These are phyloP conservation scores for Schizothorax lantsangensis DNA, from an alignment of 2,797 vertebrate genomes.

Conservation along the genomic window DNA sequence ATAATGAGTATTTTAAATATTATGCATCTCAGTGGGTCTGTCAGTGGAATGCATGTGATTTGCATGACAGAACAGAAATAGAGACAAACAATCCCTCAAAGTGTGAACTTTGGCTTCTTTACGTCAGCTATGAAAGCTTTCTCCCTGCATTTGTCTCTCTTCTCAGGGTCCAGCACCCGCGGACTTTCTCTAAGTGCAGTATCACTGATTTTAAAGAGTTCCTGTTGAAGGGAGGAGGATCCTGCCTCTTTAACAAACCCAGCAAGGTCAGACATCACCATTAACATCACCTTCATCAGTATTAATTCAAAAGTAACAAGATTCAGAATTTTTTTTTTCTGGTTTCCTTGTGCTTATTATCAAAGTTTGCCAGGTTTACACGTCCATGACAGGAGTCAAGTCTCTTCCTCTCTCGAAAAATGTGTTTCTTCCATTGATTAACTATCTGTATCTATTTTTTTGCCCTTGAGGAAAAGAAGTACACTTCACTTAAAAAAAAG, in stretches of 20 bases:
- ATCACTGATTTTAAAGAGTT: slow-evolving; percentile 96
- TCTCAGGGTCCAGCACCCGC: slow-evolving; percentile 90
- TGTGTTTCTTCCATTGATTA: too few species aligned
- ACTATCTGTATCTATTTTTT: neutral
- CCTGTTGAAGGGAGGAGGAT: slow-evolving; percentile 92
- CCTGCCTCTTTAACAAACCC: slow-evolving; percentile 96
- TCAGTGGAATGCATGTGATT: neutral
- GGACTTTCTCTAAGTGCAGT: slow-evolving; percentile 97
- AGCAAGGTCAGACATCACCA: slow-evolving; percentile 83
- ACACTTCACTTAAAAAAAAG: neutral
- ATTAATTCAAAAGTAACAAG: neutral
- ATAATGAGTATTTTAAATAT: neutral
- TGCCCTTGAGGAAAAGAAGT: neutral
- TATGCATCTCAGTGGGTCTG: neutral
- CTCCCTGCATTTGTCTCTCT: neutral
- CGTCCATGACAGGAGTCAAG: neutral
- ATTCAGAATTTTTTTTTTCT: too few species aligned
- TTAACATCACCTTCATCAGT: neutral
- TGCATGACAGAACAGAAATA: neutral
- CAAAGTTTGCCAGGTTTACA: neutral
- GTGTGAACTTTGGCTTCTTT: neutral
- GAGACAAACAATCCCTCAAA: neutral
- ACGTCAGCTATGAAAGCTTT: neutral
- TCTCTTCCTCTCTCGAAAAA: neutral
- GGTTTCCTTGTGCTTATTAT: neutral